phyloP scores from a whole-genome alignment of 2,888 invertebrate genomes.

The Anthrax anthrax region DNA sequence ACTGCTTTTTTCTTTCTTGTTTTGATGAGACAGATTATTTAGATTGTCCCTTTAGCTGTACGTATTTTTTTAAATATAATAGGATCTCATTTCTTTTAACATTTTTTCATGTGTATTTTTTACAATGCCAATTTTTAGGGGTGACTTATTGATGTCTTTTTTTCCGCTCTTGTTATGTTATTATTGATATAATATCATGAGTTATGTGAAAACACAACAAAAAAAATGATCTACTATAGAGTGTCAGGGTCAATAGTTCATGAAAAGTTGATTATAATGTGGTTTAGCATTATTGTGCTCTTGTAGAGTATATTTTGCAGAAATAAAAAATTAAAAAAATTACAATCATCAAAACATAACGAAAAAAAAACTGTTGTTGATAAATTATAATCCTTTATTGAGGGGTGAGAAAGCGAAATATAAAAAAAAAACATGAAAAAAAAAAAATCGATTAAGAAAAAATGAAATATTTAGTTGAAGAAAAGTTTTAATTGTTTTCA shows the following conservation, averaged over 20 bases:
- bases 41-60: conserved; percentile 8
- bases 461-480: no score
- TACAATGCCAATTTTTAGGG: conserved; percentile 9
- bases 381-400: no score
- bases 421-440: no score
- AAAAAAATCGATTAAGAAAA: no score
- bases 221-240: no score
- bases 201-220: no score
- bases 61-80: neutral
- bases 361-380: no score
- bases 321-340: conserved; percentile 1
- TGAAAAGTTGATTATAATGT: conserved; percentile 10
- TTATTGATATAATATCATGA: no score
- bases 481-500: no score
- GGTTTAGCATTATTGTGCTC: conserved; percentile 5
- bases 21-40: conserved; percentile 3
- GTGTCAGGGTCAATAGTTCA: conserved; percentile 10
- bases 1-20: neutral
- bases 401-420: no score
- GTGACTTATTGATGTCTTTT: conserved; percentile 12
- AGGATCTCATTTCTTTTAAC: no score
- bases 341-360: no score
- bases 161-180: neutral
- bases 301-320: conserved; percentile 1
- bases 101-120: conserved; percentile 2